Conservation (phyloP, 92 coral and sea anemone genomes). For the Epizoanthus illoricatus region DNA sequence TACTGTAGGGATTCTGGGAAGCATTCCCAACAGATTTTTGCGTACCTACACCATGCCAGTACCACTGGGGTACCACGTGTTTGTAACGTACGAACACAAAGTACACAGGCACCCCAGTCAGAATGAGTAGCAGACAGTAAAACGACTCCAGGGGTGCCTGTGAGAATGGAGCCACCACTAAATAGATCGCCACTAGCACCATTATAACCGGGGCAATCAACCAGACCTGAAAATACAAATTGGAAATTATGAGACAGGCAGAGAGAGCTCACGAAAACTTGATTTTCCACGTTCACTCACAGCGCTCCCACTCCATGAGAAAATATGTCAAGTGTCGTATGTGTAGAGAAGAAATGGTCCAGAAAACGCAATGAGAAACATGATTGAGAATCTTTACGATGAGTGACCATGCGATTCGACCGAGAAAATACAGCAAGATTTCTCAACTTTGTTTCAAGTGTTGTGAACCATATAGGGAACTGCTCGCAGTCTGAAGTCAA, state of each 20-base stretch:
- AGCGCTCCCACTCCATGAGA: too few relatives aligned
- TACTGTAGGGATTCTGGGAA: not conserved
- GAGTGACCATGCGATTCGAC: too few relatives aligned
- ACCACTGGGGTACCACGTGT: slow-evolving; percentile 49
- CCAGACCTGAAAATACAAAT: slow-evolving; percentile 43
- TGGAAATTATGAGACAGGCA: not conserved
- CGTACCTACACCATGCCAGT: slow-evolving; percentile 56
- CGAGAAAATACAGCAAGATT: too few relatives aligned
- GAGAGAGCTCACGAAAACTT: not conserved
- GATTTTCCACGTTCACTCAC: not conserved
- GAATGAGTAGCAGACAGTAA: slow-evolving; percentile 49
- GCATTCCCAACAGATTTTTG: not conserved
- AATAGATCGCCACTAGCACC: slow-evolving; percentile 62
- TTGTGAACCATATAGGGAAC: too few relatives aligned
- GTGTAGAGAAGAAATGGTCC: too few relatives aligned
- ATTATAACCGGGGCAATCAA: slow-evolving; percentile 56
- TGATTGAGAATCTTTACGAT: too few relatives aligned
- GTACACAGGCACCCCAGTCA: slow-evolving; percentile 71
- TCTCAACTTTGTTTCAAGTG: too few relatives aligned
- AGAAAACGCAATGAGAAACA: too few relatives aligned
- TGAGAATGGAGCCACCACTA: slow-evolving; percentile 75
- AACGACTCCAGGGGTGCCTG: slow-evolving; percentile 68
- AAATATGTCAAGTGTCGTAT: too few relatives aligned
- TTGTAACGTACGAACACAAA: slow-evolving; percentile 57
- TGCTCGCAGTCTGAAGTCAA: too few relatives aligned